These are phyloP conservation scores for Uloborus plumipes DNA, from an alignment of 2,888 invertebrate species.

Conservation along the genomic window DNA sequence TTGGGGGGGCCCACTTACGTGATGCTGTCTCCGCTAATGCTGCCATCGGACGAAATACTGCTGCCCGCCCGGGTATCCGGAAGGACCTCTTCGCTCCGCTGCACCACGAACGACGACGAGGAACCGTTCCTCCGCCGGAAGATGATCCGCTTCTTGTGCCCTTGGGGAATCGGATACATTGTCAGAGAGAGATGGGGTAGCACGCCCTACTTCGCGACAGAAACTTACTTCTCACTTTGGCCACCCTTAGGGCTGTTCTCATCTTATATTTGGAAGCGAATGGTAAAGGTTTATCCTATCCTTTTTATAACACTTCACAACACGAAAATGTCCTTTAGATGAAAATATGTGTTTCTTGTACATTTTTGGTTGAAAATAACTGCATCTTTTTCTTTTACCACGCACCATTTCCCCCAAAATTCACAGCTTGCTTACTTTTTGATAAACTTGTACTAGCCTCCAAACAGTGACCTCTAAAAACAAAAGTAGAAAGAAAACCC, in stretches of 20 bases:
- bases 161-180: slow-evolving; percentile 16
- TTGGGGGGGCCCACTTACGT: slow-evolving; percentile 65
- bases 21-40: slow-evolving; percentile 67
- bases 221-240: not conserved
- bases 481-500: too few species aligned
- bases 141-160: slow-evolving; percentile 70
- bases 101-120: slow-evolving; percentile 92
- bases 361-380: too few species aligned
- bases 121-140: slow-evolving; percentile 77
- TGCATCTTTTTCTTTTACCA: too few species aligned
- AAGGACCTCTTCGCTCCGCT: slow-evolving; percentile 97
- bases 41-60: slow-evolving; percentile 90
- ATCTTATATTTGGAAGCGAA: not conserved
- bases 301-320: not conserved
- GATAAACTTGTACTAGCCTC: too few species aligned
- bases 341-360: too few species aligned
- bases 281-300: not conserved
- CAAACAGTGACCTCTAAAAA: too few species aligned
- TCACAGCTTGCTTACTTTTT: too few species aligned
- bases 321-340: too few species aligned
- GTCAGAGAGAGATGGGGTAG: slow-evolving; percentile 2
- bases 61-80: slow-evolving; percentile 88
- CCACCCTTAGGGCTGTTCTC: too few species aligned
- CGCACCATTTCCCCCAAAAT: too few species aligned
- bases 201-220: not conserved